phyloP scores from a whole-genome alignment of 2,797 vertebrate species.

The Onychomys arenicola region DNA sequence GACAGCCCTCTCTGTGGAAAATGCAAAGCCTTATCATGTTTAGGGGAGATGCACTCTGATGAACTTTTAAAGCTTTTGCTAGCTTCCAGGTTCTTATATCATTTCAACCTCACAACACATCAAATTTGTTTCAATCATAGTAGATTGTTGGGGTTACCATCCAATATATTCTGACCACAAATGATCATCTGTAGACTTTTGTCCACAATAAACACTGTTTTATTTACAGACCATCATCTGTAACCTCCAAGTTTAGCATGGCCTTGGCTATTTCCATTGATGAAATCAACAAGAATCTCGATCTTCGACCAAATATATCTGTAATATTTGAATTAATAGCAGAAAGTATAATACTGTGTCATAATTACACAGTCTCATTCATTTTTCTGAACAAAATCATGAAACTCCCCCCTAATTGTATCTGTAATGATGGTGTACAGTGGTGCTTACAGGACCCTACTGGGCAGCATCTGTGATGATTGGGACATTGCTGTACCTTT shows the following conservation, averaged over 20 bases:
- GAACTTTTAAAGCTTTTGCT: neutral
- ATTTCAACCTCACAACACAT: neutral
- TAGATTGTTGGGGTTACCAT: accelerated
- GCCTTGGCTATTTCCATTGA: neutral
- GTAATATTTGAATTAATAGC: neutral
- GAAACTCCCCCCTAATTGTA: neutral
- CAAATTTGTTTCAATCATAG: neutral
- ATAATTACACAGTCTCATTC: accelerated
- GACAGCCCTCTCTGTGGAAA: neutral
- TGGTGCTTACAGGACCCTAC: neutral
- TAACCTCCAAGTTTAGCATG: neutral
- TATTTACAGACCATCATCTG: neutral
- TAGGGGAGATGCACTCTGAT: neutral
- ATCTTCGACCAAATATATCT: neutral
- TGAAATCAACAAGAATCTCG: neutral
- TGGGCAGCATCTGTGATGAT: accelerated
- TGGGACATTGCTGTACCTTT: accelerated
- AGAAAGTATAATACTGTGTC: neutral
- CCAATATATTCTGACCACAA: neutral
- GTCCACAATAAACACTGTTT: too few species aligned
- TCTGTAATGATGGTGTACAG: accelerated
- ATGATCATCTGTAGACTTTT: neutral
- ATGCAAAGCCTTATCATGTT: neutral
- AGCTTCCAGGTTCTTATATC: neutral
- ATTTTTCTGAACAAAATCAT: accelerated